Percentiles rank a stretch among this genome's conserved stretches.
phyloP scores from a whole-genome alignment of 2,888 invertebrate species.

The Tetrapedia diversipes region DNA sequence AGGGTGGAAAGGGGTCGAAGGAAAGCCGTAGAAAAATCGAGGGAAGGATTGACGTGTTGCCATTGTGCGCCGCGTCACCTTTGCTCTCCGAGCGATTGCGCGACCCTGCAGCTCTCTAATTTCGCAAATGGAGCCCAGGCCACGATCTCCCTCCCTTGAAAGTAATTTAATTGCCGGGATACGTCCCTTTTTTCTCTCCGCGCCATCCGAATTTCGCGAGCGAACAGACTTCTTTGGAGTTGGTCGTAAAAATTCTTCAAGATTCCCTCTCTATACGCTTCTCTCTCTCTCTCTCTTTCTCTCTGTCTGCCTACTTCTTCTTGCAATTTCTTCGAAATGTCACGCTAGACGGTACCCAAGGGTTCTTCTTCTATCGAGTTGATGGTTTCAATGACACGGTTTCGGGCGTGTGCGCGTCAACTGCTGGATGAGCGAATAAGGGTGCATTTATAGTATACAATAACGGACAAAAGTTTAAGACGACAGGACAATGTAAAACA shows the following conservation, averaged over 20 bases:
- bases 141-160: conserved; percentile 45
- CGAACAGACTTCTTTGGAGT: background rate
- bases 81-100: conserved; percentile 61
- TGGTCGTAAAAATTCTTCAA: background rate
- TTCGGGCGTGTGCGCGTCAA: conserved; percentile 10
- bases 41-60: conserved; percentile 61
- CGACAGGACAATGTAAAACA: no score
- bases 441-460: no score
- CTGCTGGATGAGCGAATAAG: no score
- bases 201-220: background rate
- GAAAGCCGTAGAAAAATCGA: conserved; percentile 33
- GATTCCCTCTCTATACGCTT: no score
- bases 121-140: conserved; percentile 71
- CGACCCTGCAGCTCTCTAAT: conserved; percentile 69
- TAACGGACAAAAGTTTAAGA: no score
- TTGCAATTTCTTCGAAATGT: no score
- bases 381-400: background rate
- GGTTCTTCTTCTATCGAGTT: background rate
- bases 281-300: no score
- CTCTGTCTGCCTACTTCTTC: no score
- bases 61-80: conserved; percentile 65
- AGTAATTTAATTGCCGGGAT: conserved; percentile 59
- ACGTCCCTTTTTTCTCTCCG: background rate
- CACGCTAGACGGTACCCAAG: no score
- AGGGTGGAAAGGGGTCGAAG: background rate